Evolutionary conservation across 2,113 vertebrate genomes (phyloP), one percentile per base, ranked within the genome.

Genomic region (Rhinopomastus cyanomelas): DNA sequence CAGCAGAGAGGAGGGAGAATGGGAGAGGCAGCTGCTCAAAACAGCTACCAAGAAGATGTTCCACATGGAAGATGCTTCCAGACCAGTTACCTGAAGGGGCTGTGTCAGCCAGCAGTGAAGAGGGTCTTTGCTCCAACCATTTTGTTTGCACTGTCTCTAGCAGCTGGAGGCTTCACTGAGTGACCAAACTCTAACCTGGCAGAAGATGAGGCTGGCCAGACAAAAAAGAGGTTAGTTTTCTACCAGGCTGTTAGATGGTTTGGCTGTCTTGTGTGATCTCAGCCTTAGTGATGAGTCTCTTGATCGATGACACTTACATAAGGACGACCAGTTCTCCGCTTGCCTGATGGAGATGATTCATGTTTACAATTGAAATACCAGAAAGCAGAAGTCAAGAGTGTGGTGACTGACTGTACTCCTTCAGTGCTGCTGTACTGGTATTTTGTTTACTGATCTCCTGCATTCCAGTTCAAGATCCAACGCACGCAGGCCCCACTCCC

Each of bases 401-500:
- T 32, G 12, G 34, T 85, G 64, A 81, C 62, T 90, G 74, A 84
- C 65, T 81, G 52, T 92, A 27, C 61, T 92, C 61, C 66, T 81
- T 89, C 76, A 79, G 71, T 37, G 53, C 87, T 85, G 62, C 60
- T 48, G 32, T 75, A 52, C 4, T 14, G 62, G 74, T 80, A 80
- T 88, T 90, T 92, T 95, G 90, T 93, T 92, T 95, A 85, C 65
- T 66, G 69, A 81, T 34, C 8, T 80, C 32, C 85, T 82, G 56
- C 65, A 84, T 67, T 77, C 44, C 49, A 52, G 23, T 22, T 81
- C 60, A 69, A 87, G 56, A 85, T 73, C 73, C 67, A 68, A 48
- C 16, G 39, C 21, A 48, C 12, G 15, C 48, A 34, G 22, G 39
- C 39, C 39, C 44, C 3, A 2, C 44, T 64, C 21, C 32, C 34